Conservation (phyloP, 92 coral and sea anemone genomes). For the Heliopora coerulea region DNA sequence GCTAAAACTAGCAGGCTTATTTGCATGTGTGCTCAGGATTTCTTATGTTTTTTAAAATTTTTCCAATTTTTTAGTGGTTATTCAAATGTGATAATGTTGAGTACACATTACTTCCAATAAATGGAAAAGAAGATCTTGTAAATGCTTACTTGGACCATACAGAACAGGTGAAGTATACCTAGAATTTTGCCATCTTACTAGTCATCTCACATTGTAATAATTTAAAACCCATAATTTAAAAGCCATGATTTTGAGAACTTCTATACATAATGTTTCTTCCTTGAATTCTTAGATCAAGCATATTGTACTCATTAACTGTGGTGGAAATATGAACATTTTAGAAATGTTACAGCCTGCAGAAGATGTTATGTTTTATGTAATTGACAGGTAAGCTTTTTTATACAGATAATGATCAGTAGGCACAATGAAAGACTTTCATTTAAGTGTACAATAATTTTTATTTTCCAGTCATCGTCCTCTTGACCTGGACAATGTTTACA, state of each 20-base stretch:
- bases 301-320: conserved; percentile 88
- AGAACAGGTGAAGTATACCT: conserved; percentile 72
- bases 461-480: conserved; percentile 80
- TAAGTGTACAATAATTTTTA: too few relatives aligned
- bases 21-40: too few relatives aligned
- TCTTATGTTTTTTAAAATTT: neutral
- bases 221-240: too few relatives aligned
- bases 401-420: too few relatives aligned
- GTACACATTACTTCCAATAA: conserved; percentile 85
- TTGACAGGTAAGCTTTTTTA: conserved; percentile 81
- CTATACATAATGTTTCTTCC: neutral
- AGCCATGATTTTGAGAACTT: neutral
- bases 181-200: too few relatives aligned
- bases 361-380: conserved; percentile 81
- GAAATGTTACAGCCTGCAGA: conserved; percentile 91
- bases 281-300: conserved; percentile 65
- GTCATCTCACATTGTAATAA: too few relatives aligned
- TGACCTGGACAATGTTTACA: conserved; percentile 90
- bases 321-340: conserved; percentile 88
- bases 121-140: conserved; percentile 84
- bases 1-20: too few relatives aligned
- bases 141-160: conserved; percentile 81
- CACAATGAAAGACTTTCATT: neutral
- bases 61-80: conserved; percentile 67
- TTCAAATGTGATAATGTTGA: conserved; percentile 94